Conservation (phyloP, 2,888 invertebrate genomes). For the Drosophila mimica region DNA sequence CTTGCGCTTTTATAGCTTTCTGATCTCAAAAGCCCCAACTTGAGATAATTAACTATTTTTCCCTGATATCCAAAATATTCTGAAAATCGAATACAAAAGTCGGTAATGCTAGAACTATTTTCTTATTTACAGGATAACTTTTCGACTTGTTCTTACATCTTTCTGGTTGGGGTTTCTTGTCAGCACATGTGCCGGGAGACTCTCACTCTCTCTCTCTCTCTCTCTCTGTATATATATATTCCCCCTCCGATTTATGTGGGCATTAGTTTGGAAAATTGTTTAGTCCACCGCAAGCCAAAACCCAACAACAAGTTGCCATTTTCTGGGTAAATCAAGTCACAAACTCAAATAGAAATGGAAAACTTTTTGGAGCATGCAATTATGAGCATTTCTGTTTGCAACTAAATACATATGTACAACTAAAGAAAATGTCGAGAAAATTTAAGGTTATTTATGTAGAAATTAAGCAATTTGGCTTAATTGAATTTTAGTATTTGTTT, state of each 20-base stretch:
- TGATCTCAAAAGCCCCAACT: background rate
- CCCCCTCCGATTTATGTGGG: slow-evolving; percentile 9
- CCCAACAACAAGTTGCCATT: slow-evolving; percentile 73
- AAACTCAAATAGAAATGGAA: slow-evolving; percentile 67
- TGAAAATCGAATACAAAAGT: background rate
- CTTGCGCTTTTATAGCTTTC: background rate
- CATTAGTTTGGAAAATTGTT: slow-evolving; percentile 79
- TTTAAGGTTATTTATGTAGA: slow-evolving; percentile 45
- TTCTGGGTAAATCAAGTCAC: slow-evolving; percentile 37
- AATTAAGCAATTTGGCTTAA: slow-evolving; percentile 48
- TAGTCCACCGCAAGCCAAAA: slow-evolving; percentile 67
- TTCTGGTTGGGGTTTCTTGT: slow-evolving; percentile 23
- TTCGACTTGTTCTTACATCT: background rate
- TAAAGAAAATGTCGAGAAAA: slow-evolving; percentile 19
- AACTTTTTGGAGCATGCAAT: slow-evolving; percentile 67
- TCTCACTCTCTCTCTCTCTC: background rate
- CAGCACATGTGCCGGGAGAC: slow-evolving; percentile 37
- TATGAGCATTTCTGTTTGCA: slow-evolving; percentile 48
- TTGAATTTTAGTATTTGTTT: slow-evolving; percentile 44
- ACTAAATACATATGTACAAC: background rate
- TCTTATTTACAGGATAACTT: background rate
- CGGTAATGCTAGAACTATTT: background rate
- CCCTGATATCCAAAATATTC: background rate
- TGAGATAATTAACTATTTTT: background rate
- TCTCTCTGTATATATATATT: background rate